Evolutionary conservation across 2,888 invertebrate species (phyloP).

Genomic region (Maniola hyperantus): DNA sequence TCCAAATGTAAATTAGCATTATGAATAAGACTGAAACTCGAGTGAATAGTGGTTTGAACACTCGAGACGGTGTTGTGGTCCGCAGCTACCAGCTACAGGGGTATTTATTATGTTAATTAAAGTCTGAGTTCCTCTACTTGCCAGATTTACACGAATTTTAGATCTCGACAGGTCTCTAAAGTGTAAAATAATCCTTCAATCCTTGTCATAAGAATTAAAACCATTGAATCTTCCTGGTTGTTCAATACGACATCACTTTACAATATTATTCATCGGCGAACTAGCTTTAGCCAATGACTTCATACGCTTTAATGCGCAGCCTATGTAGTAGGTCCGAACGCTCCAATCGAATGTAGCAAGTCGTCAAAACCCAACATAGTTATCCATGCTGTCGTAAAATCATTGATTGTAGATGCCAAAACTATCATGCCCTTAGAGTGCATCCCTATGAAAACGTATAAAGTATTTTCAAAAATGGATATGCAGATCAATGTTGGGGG

Average conservation of each 20-base stretch:
- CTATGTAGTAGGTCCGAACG: no score
- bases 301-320: no score
- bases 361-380: no score
- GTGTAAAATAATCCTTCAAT: background rate
- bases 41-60: slow-evolving; percentile 55
- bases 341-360: no score
- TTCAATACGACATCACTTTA: background rate
- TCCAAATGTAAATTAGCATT: slow-evolving; percentile 62
- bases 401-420: no score
- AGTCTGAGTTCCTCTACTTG: slow-evolving; percentile 52
- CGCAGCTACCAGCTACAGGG: slow-evolving; percentile 36
- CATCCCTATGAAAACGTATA: no score
- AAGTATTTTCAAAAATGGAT: no score
- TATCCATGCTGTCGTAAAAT: no score
- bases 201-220: background rate
- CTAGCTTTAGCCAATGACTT: no score
- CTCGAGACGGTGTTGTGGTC: slow-evolving; percentile 51
- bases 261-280: background rate
- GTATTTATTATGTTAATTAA: slow-evolving; percentile 74
- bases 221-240: background rate
- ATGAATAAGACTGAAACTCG: slow-evolving; percentile 55
- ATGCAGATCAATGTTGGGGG: no score
- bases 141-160: slow-evolving; percentile 33
- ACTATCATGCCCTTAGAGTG: no score
- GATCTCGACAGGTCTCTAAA: background rate